phyloP scores from a whole-genome alignment of 2,888 invertebrate genomes.

The Limenitis camilla region DNA sequence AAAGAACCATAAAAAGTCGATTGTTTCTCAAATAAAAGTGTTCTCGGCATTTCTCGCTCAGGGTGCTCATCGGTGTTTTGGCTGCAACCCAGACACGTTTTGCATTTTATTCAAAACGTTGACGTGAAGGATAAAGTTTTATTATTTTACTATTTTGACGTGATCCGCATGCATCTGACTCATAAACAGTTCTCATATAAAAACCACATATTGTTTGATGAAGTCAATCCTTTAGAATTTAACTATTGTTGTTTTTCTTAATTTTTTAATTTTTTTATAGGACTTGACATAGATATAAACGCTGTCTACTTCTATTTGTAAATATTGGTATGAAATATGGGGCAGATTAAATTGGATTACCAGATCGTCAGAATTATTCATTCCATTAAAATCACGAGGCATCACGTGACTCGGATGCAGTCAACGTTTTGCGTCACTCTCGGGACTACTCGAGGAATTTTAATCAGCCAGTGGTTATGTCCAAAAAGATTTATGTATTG shows the following conservation, averaged over 20 bases:
- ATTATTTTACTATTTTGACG: slow-evolving; percentile 71
- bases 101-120: slow-evolving; percentile 73
- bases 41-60: slow-evolving; percentile 28
- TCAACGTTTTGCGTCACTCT: slow-evolving; percentile 24
- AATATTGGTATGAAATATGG: no score
- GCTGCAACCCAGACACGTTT: slow-evolving; percentile 72
- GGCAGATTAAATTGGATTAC: no score
- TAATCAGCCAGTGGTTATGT: slow-evolving; percentile 35
- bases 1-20: no score
- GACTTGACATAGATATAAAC: no score
- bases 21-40: slow-evolving; percentile 11
- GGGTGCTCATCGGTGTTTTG: slow-evolving; percentile 45
- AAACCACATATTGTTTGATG: slow-evolving; percentile 2
- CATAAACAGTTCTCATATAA: slow-evolving; percentile 11
- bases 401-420: slow-evolving; percentile 13
- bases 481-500: slow-evolving; percentile 35
- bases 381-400: slow-evolving; percentile 10
- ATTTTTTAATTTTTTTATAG: no score
- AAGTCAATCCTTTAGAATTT: no score
- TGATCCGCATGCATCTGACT: slow-evolving; percentile 52
- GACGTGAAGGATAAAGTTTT: slow-evolving; percentile 70
- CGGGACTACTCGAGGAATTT: slow-evolving; percentile 34
- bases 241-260: no score
- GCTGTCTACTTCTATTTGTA: no score
- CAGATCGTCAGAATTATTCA: slow-evolving; percentile 3